Base-by-base conservation (phyloP, 1,140 invertebrate species). In the Drosophila parvula region DNA sequence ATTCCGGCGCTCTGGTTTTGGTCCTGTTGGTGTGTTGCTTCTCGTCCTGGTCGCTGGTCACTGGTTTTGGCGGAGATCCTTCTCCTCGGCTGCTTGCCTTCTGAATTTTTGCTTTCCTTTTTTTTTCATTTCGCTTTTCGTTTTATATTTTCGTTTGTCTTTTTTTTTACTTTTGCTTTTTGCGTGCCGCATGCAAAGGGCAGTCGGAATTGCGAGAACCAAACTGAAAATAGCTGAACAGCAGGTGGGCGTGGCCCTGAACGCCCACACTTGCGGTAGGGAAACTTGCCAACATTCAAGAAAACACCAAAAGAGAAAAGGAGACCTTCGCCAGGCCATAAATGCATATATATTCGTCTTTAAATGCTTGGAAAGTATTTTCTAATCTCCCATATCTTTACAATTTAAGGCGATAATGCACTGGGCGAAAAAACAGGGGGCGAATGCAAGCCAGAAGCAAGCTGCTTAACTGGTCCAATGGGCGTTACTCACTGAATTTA, bases 111-210 rank as follows among this genome's bases (percentile, higher is more conserved):
- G n/a, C 34, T 27, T 36, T 36, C 22, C 27, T n/a, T 30, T 70
- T n/a, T n/a, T n/a, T n/a, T 27, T 8, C 2, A 3, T 18, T 28
- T 3, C n/a, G n/a, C n/a, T n/a, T 14, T 10, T 30, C 16, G 9
- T 32, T n/a, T n/a, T 27, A 22, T 22, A 22, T 22, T 22, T 11
- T 30, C 16, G 9, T 27, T 10, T 16, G 5, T 22, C 51, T 16
- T 60, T 59, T 16, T 59, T 16, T 34, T 10, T 32, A 4, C 14
- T 30, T 32, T 22, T 40, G 14, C 38, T 59, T 70, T 74, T 69
- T 70, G 71, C 68, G 68, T 73, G 71, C 48, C 41, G 58, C 69
- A 70, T 74, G 67, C 57, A 61, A 53, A 74, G 70, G 70, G 67
- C 70, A 74, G 45, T 50, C 60, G 32, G 36, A 40, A 30, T 12